Evolutionary conservation across 2,797 vertebrate species (phyloP).

Genomic region (Orientallactaga sibirica): DNA sequence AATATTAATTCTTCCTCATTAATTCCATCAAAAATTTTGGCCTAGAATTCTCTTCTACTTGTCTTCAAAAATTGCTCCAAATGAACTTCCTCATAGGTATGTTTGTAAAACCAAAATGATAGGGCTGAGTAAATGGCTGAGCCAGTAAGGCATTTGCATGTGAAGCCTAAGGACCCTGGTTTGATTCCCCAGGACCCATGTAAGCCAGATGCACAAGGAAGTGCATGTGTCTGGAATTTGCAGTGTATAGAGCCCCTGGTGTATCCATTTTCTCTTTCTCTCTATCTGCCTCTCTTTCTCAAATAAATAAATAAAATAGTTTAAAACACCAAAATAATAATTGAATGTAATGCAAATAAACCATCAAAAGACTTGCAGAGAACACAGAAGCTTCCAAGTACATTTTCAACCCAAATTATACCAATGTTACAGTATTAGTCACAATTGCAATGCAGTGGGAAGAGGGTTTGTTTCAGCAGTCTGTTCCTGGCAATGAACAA

Average conservation of each 20-base stretch:
- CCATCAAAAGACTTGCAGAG: not conserved
- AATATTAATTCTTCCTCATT: not conserved
- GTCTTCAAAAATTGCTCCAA: not conserved
- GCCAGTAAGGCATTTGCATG: too few relatives aligned
- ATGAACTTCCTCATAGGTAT: not conserved
- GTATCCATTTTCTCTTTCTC: too few relatives aligned
- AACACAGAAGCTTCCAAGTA: not conserved
- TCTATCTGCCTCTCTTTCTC: too few relatives aligned
- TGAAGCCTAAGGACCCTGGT: too few relatives aligned
- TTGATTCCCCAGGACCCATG: too few relatives aligned
- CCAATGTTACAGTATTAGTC: not conserved
- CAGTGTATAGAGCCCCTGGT: too few relatives aligned
- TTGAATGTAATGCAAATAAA: constrained; percentile 29
- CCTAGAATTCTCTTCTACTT: not conserved
- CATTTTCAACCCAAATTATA: not conserved
- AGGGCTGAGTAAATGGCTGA: too few relatives aligned
- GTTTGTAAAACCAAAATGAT: not conserved
- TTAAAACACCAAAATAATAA: not conserved
- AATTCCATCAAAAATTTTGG: not conserved
- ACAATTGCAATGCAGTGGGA: not conserved
- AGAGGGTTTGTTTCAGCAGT: too few relatives aligned
- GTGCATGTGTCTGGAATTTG: too few relatives aligned
- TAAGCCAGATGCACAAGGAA: too few relatives aligned
- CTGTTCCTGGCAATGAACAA: not conserved
- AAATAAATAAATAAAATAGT: too few relatives aligned